These are phyloP conservation scores for Malurus elegans DNA, from an alignment of 2,113 vertebrate genomes.

Conservation along the genomic window DNA sequence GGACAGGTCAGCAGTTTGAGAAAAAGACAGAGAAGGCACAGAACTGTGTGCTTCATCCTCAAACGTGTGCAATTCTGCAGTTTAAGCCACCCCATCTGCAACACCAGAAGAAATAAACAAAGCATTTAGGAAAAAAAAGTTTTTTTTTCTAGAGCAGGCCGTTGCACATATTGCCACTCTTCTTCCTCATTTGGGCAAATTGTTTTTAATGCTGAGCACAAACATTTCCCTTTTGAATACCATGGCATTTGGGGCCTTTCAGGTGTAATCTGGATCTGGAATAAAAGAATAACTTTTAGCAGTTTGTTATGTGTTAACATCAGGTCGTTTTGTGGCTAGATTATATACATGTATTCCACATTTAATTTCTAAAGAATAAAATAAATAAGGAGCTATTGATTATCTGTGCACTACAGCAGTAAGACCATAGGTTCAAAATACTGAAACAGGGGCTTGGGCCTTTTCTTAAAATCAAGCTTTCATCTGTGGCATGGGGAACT, in stretches of 20 bases:
- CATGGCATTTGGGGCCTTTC: constrained; percentile 68
- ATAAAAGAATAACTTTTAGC: not conserved
- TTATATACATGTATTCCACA: not conserved
- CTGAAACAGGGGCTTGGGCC: accelerated
- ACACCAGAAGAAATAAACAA: not conserved
- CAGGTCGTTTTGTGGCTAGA: not conserved
- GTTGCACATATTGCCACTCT: constrained; percentile 10
- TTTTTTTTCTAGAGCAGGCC: not conserved
- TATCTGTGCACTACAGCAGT: not conserved
- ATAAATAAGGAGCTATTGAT: not conserved
- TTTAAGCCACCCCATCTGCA: not conserved
- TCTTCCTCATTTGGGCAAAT: constrained; percentile 73
- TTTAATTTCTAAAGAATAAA: not conserved
- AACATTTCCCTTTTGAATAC: constrained; percentile 61
- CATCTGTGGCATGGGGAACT: accelerated
- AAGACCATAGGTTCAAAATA: not conserved
- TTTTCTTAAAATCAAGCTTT: not conserved
- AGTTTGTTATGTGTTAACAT: not conserved
- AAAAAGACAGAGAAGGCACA: not conserved
- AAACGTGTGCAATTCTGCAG: not conserved
- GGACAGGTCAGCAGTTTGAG: not conserved
- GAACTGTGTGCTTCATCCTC: not conserved
- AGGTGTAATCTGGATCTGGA: constrained; percentile 77
- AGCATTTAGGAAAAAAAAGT: not conserved
- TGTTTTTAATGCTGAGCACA: constrained; percentile 76